Evolutionary conservation across 1,140 invertebrate species (phyloP), one percentile per base, ranked within the genome.

Genomic region (Diorhabda elongata): DNA sequence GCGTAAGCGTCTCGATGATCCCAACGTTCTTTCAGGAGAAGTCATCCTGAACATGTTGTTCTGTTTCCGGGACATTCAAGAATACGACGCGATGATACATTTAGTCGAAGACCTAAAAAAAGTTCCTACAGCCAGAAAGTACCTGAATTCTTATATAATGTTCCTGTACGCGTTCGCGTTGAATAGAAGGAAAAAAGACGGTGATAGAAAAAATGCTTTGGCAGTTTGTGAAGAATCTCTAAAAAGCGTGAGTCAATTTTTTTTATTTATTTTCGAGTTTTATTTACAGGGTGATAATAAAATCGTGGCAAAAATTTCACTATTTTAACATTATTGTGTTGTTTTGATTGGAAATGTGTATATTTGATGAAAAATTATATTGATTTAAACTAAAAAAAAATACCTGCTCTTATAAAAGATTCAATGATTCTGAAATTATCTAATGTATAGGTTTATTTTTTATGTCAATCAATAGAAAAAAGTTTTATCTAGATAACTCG

Each of bases 51-150:
- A 95, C 80, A 92, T 98, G 84, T 84, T 98, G 3, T 92, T 94
- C 79, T 96, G 92, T 3, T 95, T 97, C 80, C 84, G 95, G 68
- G 95, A 97, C 79, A 91, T 96, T 76, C 94, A 96, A 87, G 97
- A 98, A 80, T 99, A 99, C 79, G 94, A 99, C 83, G 92, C 96
- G 3, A 99, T 99, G 92, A 97, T 99, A 11, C 92, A 95, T 76
- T 84, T 99, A 57, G 95, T 99, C 0, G 95, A 98, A 78, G 97
- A 98, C 83, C 84, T 99, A 44, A 91, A 92, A 78, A 92, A 92
- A n/a, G 88, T 99, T 73, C 95, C 95, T 66, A 95, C 94, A 79
- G 91, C 93, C 65, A 93, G 92, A 75, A 92, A 93, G 80, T 94
- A 96, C 79, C 89, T 94, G 11, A 92, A 94, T 75, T 95, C 94